phyloP scores from a whole-genome alignment of 2,113 vertebrate genomes.

The Antigone vipio region DNA sequence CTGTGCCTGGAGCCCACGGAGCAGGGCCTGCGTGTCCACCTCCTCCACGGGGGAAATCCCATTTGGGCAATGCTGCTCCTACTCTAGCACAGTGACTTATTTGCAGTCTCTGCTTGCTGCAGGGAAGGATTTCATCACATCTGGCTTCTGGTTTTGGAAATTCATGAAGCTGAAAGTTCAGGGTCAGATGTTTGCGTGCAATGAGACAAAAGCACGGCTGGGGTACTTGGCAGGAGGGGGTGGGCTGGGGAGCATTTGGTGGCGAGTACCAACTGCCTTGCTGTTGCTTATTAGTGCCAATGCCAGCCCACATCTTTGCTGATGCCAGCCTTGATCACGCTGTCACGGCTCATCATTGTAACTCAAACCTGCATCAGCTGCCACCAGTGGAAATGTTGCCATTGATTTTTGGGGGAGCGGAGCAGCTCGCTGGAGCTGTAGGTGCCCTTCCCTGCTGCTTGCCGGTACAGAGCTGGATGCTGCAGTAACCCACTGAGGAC shows the following conservation, averaged over 20 bases:
- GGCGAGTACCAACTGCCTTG: not conserved
- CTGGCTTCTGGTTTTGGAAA: not conserved
- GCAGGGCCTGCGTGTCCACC: not conserved
- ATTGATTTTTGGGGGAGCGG: not conserved
- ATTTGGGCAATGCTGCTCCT: not conserved
- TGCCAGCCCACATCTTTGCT: not conserved
- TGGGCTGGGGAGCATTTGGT: not conserved
- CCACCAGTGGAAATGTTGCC: not conserved
- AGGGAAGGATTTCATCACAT: not conserved
- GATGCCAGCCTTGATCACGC: not conserved
- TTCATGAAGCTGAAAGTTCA: fast-evolving
- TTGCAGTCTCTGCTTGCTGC: not conserved
- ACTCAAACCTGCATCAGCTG: not conserved
- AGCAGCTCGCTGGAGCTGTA: not conserved
- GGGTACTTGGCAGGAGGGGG: fast-evolving
- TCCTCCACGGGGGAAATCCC: fast-evolving
- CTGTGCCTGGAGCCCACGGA: not conserved
- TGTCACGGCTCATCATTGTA: not conserved
- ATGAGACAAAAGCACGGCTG: not conserved
- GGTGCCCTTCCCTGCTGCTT: not conserved
- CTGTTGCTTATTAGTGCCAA: fast-evolving
- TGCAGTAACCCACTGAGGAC: not conserved
- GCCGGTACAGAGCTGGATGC: not conserved
- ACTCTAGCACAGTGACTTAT: not conserved
- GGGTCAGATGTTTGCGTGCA: not conserved